Base-by-base conservation (phyloP, 2,888 invertebrate species). In the Maniola hyperantus region DNA sequence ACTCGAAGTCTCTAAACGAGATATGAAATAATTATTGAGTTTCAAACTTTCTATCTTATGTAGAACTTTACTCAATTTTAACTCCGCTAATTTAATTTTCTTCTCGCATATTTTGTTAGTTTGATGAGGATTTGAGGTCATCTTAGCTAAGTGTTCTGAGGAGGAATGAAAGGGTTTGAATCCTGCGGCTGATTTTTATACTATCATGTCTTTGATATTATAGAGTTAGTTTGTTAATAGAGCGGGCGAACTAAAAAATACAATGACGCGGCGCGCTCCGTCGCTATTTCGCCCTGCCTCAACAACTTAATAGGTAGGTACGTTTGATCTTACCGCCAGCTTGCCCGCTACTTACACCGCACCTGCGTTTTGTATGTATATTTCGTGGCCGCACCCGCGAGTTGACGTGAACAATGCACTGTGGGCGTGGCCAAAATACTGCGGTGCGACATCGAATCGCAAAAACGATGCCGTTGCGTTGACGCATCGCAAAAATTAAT, bases 41-140 rank as follows among this genome's bases (percentile, higher is more conserved):
- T 88, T 86, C 4, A 84, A 77, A 68, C 67, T 72, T 1, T 88
- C 79, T 1, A 91, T 86, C 80, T 89, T 91, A 18, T 74, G 78
- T 0, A 91, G 58, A 64, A 92, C 87, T 78, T 87, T 89, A 5
- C 76, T 70, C 2, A 91, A 50, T 82, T 87, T 90, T 2, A 81
- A 60, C 76, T 91, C 90, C 0, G 88, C 87, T 0, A 75, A 72
- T 84, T 91, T 92, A 5, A 79, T 65, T 72, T 84, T 89, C 75
- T 89, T 90, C 0, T 88, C 86, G 46, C 81, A 82, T 5, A 76
- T 70, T 76, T 87, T 90, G 0, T 73, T 67, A 11, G 26, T 26
- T 26, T 26, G 26, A 26, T 26, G 26, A 26, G 74, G 76, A n/a
- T 74, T 71, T 66, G 75, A 75, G 64, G 71, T 80, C 89, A 89